Percentiles rank a stretch among this genome's conserved stretches.
Conservation (phyloP, 2,797 vertebrate genomes). For the Spondyliosoma cantharus region DNA sequence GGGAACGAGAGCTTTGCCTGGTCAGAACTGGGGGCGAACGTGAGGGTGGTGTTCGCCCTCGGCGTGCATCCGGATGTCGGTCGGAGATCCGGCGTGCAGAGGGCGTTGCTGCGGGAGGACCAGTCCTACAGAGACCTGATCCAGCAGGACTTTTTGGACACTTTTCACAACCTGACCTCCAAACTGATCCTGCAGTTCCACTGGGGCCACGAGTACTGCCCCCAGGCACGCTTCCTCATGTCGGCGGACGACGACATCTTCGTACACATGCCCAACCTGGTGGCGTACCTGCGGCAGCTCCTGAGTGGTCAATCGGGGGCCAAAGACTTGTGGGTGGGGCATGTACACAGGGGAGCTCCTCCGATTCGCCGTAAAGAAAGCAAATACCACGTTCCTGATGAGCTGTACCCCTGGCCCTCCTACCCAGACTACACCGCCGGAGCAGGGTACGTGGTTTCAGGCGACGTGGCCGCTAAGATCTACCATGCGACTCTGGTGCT, state of each 20-base stretch:
- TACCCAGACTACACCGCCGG: conserved; percentile 97
- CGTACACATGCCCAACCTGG: conserved; percentile 92
- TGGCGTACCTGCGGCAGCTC: conserved; percentile 87
- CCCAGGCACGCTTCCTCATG: conserved; percentile 92
- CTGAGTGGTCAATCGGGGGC: conserved; percentile 69
- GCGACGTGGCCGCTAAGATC: conserved; percentile 90
- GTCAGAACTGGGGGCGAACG: conserved; percentile 81
- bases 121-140: conserved; percentile 85
- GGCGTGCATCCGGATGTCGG: conserved; percentile 75
- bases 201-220: conserved; percentile 90
- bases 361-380: conserved; percentile 88
- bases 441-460: conserved; percentile 91
- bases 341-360: conserved; percentile 90
- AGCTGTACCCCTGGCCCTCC: conserved; percentile 92
- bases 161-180: conserved; percentile 93
- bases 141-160: conserved; percentile 93
- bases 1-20: conserved; percentile 88
- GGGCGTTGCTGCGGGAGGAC: conserved; percentile 84
- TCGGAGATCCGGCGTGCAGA: conserved; percentile 75
- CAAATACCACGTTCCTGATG: conserved; percentile 91
- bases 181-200: conserved; percentile 94
- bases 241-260: conserved; percentile 95
- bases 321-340: conserved; percentile 91
- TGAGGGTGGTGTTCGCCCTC: conserved; percentile 90
- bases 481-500: conserved; percentile 87